Evolutionary conservation across 2,888 invertebrate species (phyloP), one percentile per base, ranked within the genome.

Genomic region (Parnassius smintheus): DNA sequence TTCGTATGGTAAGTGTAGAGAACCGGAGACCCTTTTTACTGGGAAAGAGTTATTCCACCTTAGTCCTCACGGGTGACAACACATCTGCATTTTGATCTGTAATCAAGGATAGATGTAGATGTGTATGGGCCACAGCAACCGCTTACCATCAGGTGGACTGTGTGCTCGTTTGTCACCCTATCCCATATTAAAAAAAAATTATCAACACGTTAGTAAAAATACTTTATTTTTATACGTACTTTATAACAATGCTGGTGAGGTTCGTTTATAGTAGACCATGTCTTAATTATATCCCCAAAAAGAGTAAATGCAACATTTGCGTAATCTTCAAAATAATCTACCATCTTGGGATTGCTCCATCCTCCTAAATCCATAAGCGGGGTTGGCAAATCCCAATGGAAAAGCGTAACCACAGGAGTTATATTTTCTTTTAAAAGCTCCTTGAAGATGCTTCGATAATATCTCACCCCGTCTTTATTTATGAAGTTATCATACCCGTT

Each of bases 191-290:
- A 18, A 18, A 18, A 18, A 18, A 35, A 4, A 4, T 35, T 35
- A 35, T 35, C 7, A 35, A 35, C 7, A 35, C 35, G 35, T 7
- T 35, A 35, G 7, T 35, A 35, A 35, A 35, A 25, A 25, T 7
- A 35, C 7, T 25, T 25, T 35, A 4, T 35, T 35, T 35, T 35
- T 35, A 35, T 12, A 82, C 89, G 82, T 72, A 88, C 91, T 61
- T 85, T 83, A 70, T 77, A 81, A 70, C 93, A 93, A 70, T 92
- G 91, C 64, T 91, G 85, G 70, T 91, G 92, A 0, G 96, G 95
- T 74, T 96, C 96, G 73, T 96, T 96, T 69, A 96, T 92, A 0
- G 96, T 96, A 0, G 95, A 94, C 96, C 96, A 96, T 49, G 92
- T 84, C 78, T 93, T 94, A 9, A 95, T 93, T 58, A 94, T 85